Conservation (phyloP, 2,797 vertebrate species). For the Alectoris magna region DNA sequence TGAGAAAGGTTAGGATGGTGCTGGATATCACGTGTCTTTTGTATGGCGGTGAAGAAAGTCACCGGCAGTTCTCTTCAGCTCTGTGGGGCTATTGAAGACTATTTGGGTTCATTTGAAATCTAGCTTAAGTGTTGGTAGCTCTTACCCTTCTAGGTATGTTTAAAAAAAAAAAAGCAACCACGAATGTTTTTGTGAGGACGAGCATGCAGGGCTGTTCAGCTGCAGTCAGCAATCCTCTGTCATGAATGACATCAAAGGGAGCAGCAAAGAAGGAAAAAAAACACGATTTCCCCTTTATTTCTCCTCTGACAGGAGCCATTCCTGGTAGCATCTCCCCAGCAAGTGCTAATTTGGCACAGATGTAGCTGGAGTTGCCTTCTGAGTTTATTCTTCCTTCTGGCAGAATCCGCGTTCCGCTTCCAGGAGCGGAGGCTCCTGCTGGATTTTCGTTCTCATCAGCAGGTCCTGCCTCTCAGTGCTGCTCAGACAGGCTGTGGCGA, state of each 20-base stretch:
- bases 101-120: neutral
- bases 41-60: neutral
- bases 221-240: neutral
- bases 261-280: neutral
- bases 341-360: neutral
- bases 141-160: neutral
- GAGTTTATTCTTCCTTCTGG: neutral
- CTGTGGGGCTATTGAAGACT: neutral
- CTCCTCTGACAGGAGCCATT: neutral
- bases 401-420: accelerated
- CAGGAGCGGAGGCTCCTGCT: neutral
- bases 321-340: neutral
- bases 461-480: neutral
- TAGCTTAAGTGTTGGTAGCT: neutral
- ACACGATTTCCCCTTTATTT: neutral
- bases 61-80: neutral
- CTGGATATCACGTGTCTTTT: accelerated
- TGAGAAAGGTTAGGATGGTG: slow-evolving; percentile 87
- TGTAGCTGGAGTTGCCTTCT: neutral
- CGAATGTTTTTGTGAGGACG: neutral
- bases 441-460: neutral
- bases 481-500: neutral
- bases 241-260: neutral
- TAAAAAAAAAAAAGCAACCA: neutral
- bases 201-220: neutral